Evolutionary conservation across 2,888 invertebrate species (phyloP).

Genomic region (Drosophila subsilvestris): DNA sequence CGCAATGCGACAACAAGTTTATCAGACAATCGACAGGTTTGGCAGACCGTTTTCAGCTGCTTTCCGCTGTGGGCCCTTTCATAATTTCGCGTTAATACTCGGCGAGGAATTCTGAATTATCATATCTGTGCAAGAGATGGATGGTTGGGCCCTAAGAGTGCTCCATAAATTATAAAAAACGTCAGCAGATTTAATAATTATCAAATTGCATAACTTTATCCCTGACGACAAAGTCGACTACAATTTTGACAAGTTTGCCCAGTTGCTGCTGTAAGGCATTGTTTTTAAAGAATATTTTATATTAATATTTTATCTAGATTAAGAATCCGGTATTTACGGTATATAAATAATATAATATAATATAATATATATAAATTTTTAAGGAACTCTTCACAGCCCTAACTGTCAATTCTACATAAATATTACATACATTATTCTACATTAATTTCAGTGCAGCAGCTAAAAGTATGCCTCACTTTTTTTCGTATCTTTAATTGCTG

Average conservation of each 20-base stretch:
- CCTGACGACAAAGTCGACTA: too few species aligned
- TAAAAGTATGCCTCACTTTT: conserved; percentile 19
- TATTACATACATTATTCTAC: background rate
- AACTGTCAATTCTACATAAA: background rate
- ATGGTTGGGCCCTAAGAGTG: background rate
- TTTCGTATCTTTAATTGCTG: background rate
- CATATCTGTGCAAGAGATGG: background rate
- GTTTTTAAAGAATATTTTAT: too few species aligned
- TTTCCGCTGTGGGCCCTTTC: background rate
- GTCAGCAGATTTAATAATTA: background rate
- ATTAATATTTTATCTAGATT: too few species aligned
- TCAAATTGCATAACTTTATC: too few species aligned
- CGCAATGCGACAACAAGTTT: conserved; percentile 58
- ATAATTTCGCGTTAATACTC: conserved; percentile 10
- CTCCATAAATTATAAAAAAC: background rate
- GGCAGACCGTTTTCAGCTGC: conserved; percentile 10
- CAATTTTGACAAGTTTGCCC: too few species aligned
- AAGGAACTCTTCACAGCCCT: too few species aligned
- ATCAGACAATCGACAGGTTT: conserved; percentile 73
- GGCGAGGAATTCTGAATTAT: conserved; percentile 17
- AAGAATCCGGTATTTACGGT: too few species aligned
- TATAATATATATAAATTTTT: too few species aligned
- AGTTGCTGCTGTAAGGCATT: too few species aligned
- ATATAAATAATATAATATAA: too few species aligned
- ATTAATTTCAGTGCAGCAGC: background rate